These are phyloP conservation scores for Pseudopipra pipra DNA, from an alignment of 2,113 vertebrate species.

Conservation along the genomic window DNA sequence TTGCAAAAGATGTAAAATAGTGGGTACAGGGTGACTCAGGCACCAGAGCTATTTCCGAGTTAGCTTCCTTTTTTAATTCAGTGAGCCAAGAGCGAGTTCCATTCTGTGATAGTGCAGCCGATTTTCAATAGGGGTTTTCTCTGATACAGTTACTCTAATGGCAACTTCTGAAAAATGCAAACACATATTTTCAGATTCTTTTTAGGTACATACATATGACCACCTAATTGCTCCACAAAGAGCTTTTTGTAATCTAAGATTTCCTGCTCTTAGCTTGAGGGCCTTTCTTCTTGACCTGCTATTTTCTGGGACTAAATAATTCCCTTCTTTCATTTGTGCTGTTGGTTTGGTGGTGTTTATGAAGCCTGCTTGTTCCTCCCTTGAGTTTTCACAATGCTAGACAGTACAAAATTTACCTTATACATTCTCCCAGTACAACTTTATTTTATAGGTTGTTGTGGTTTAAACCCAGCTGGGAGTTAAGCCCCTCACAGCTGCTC, in stretches of 20 bases:
- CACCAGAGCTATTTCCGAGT: background rate
- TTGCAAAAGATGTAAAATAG: background rate
- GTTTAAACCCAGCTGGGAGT: background rate
- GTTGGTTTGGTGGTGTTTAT: background rate
- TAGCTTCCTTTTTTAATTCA: background rate
- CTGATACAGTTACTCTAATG: background rate
- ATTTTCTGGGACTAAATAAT: slow-evolving; percentile 1
- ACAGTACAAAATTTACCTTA: background rate
- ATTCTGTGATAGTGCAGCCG: background rate
- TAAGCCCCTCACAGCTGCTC: background rate
- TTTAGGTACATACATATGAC: background rate
- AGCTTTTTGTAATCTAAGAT: background rate
- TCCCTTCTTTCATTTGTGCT: slow-evolving; percentile 2
- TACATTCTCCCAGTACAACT: background rate
- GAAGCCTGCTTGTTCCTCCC: background rate
- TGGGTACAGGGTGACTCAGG: background rate
- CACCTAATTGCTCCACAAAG: background rate
- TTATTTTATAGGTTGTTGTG: background rate
- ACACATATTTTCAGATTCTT: background rate
- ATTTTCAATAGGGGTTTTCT: background rate
- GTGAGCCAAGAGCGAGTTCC: background rate
- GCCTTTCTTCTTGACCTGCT: background rate
- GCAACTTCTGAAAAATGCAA: background rate
- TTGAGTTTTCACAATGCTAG: background rate
- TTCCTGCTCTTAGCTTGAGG: background rate